Percentiles rank a stretch among this genome's conserved stretches.
Evolutionary conservation across 2,888 invertebrate genomes (phyloP).

Genomic region (Stramonita haemastoma): DNA sequence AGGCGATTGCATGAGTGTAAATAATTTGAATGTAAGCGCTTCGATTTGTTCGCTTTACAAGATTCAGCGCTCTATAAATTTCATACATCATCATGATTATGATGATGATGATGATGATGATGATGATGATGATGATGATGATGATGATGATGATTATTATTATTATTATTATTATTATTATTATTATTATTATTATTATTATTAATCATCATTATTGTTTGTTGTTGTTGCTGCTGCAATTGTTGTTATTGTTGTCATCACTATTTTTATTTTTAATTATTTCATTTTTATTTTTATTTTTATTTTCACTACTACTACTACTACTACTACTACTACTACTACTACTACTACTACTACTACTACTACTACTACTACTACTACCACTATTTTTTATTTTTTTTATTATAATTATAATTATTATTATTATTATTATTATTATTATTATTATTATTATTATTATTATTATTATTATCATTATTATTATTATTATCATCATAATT

Average conservation of each 20-base stretch:
- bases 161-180: background rate
- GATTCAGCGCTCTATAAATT: too few relatives aligned
- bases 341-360: background rate
- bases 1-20: too few relatives aligned
- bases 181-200: background rate
- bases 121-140: too few relatives aligned
- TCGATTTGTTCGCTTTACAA: too few relatives aligned
- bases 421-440: background rate
- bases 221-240: too few relatives aligned
- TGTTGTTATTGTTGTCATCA: too few relatives aligned
- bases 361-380: background rate
- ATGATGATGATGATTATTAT: background rate
- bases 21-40: too few relatives aligned
- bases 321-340: background rate
- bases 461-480: background rate
- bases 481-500: background rate
- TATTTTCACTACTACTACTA: too few relatives aligned
- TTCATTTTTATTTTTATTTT: too few relatives aligned
- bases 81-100: too few relatives aligned
- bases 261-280: too few relatives aligned
- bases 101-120: too few relatives aligned
- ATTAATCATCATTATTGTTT: background rate
- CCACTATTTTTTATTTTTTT: background rate
- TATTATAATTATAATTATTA: background rate
- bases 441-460: background rate